A percentile compares a stretch with the other conserved stretches of the same genome.
Conservation (phyloP, 2,888 invertebrate species). For the Noctuana brunneofusca region DNA sequence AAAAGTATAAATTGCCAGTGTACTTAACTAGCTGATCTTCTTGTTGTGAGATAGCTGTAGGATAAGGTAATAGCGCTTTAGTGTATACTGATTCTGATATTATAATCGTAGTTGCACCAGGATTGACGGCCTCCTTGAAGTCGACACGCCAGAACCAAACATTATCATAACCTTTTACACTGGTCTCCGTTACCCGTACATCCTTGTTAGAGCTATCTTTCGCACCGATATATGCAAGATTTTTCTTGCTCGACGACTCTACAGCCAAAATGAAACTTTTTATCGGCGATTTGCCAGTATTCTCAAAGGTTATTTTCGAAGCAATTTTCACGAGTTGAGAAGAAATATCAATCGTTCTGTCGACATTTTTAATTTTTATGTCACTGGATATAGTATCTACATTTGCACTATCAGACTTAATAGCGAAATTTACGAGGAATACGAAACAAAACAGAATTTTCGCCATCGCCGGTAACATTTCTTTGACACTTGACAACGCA, state of each 20-base stretch:
- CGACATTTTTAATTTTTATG: conserved; percentile 89
- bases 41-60: conserved; percentile 93
- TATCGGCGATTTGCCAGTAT: conserved; percentile 88
- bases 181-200: conserved; percentile 76
- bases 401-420: conserved; percentile 59
- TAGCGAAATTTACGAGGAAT: conserved; percentile 58
- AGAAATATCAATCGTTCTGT: conserved; percentile 92
- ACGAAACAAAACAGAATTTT: conserved; percentile 61
- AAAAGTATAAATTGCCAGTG: conserved; percentile 91
- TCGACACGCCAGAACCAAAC: conserved; percentile 82
- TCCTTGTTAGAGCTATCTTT: conserved; percentile 85
- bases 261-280: conserved; percentile 88
- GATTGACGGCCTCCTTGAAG: conserved; percentile 83
- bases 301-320: conserved; percentile 91
- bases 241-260: conserved; percentile 83
- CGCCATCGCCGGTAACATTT: conserved; percentile 70
- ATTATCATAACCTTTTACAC: conserved; percentile 76
- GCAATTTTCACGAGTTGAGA: conserved; percentile 94
- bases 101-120: conserved; percentile 82
- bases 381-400: conserved; percentile 81
- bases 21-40: conserved; percentile 97
- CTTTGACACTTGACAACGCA: conserved; percentile 68
- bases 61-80: conserved; percentile 91
- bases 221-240: conserved; percentile 89
- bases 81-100: conserved; percentile 89